Evolutionary conservation across 92 coral and sea anemone species (phyloP).

Genomic region (Plumapathes pennacea): DNA sequence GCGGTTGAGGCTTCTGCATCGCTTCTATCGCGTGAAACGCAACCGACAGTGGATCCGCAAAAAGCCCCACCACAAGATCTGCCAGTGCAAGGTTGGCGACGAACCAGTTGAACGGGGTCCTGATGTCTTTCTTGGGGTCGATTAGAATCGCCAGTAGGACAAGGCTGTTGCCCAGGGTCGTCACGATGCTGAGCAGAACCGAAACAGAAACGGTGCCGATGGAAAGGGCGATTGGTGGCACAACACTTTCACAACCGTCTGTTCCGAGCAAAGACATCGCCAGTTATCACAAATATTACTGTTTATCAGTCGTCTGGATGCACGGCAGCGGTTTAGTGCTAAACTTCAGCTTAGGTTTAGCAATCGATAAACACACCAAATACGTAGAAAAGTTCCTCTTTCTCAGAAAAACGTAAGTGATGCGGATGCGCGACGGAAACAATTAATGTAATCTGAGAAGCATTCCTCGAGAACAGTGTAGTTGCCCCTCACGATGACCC

Average conservation of each 20-base stretch:
- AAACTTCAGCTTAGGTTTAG: too few relatives aligned
- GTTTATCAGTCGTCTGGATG: too few relatives aligned
- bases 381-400: too few relatives aligned
- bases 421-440: too few relatives aligned
- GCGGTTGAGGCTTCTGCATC: constrained; percentile 41
- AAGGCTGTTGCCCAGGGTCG: constrained; percentile 79
- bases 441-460: too few relatives aligned
- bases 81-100: constrained; percentile 81
- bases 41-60: constrained; percentile 81
- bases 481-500: too few relatives aligned
- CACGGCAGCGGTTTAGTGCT: too few relatives aligned
- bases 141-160: constrained; percentile 70
- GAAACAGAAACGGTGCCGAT: constrained; percentile 64
- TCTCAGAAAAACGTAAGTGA: too few relatives aligned
- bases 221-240: constrained; percentile 69
- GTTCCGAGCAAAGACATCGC: too few relatives aligned
- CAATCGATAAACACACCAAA: too few relatives aligned
- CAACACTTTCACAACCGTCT: constrained; percentile 56
- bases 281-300: too few relatives aligned
- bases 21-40: constrained; percentile 80
- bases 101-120: constrained; percentile 85
- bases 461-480: too few relatives aligned
- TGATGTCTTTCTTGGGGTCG: constrained; percentile 76
- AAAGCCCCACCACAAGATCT: constrained; percentile 69
- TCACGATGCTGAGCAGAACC: constrained; percentile 56